Percentiles rank a stretch among this genome's conserved stretches.
Evolutionary conservation across 2,888 invertebrate genomes (phyloP).

Genomic region (Omphaloscelis lunosa): DNA sequence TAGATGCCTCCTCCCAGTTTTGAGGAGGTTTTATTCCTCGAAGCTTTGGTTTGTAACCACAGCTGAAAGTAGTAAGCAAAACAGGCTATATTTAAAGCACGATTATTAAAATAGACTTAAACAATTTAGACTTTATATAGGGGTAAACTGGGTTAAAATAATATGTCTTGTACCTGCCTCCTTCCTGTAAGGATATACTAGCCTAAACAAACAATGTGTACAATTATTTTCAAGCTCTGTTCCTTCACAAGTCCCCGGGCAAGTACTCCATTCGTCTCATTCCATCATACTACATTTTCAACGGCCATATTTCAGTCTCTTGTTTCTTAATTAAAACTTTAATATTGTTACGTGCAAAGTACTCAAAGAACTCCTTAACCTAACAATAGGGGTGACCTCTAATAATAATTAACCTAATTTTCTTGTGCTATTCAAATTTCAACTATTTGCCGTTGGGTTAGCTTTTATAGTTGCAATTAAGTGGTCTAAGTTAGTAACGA

Average conservation of each 20-base stretch:
- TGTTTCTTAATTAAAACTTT: conserved; percentile 58
- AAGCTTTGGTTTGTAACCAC: not conserved
- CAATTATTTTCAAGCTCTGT: conserved; percentile 20
- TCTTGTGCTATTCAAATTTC: conserved; percentile 53
- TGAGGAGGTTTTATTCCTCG: not conserved
- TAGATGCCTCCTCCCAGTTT: not conserved
- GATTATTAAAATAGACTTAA: not conserved
- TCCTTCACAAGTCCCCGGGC: not conserved
- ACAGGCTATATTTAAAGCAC: not conserved
- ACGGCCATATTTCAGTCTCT: conserved; percentile 27
- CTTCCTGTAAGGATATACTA: not conserved
- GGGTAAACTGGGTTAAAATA: conserved; percentile 5
- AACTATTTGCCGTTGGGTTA: conserved; percentile 60
- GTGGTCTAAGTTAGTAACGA: conserved; percentile 66
- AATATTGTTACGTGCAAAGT: conserved; percentile 51
- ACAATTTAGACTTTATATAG: not conserved
- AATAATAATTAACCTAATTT: conserved; percentile 65
- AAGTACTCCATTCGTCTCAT: conserved; percentile 6
- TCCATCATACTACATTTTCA: conserved; percentile 40
- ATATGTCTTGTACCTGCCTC: not conserved
- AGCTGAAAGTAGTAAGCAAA: too few relatives aligned
- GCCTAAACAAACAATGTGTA: conserved; percentile 15
- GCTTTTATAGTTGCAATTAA: conserved; percentile 66
- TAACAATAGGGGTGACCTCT: conserved; percentile 56
- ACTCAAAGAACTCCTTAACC: conserved; percentile 45